Conservation (phyloP, 1,140 invertebrate genomes). For the Aphis craccivora region DNA sequence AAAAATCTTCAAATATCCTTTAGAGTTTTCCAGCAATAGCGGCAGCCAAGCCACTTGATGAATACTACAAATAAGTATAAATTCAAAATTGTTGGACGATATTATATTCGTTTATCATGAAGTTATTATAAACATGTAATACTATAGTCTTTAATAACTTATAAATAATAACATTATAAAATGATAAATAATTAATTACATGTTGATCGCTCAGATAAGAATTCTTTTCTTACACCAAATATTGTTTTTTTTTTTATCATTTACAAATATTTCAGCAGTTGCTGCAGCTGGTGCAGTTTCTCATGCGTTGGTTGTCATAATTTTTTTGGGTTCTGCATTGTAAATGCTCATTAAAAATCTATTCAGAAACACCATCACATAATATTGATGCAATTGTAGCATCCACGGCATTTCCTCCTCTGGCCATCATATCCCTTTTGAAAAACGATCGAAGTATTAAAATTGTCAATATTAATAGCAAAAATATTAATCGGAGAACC, state of each 20-base stretch:
- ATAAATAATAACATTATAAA: neutral
- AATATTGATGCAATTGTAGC: constrained; percentile 80
- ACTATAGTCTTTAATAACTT: neutral
- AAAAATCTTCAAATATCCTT: constrained; percentile 84
- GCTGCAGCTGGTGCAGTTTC: constrained; percentile 74
- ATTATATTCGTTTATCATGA: neutral
- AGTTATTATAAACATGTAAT: neutral
- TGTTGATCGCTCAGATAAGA: too few species aligned
- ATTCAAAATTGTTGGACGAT: neutral
- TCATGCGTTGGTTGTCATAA: constrained; percentile 71
- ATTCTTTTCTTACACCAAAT: constrained; percentile 64
- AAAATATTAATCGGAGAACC: too few species aligned
- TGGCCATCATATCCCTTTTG: constrained; percentile 69
- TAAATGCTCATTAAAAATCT: constrained; percentile 83
- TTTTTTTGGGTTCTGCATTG: constrained; percentile 66
- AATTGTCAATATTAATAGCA: too few species aligned
- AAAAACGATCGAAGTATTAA: neutral
- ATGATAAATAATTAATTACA: neutral
- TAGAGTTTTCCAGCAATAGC: constrained; percentile 91
- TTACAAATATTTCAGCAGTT: constrained; percentile 70
- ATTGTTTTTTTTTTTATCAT: constrained; percentile 66
- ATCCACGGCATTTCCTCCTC: constrained; percentile 82
- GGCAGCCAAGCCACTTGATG: constrained; percentile 75
- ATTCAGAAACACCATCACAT: constrained; percentile 83
- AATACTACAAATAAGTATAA: neutral